Evolutionary conservation across 2,113 vertebrate species (phyloP).

Genomic region (Dunckerocampus dactyliophorus): DNA sequence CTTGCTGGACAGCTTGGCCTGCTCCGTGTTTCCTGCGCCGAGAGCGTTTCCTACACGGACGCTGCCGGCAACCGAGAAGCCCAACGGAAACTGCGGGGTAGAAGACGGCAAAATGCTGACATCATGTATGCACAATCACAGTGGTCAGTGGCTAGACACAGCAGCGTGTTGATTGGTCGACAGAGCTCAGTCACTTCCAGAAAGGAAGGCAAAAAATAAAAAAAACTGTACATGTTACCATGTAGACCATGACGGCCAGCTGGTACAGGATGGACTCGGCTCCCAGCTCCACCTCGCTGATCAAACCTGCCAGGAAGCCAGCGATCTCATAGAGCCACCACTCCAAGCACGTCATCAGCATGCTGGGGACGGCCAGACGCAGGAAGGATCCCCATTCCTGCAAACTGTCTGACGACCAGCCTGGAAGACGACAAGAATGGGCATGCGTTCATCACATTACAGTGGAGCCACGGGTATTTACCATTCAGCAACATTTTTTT

Average conservation of each 20-base stretch:
- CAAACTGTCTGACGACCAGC: conserved; percentile 81
- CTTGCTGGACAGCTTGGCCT: conserved; percentile 74
- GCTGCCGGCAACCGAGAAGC: conserved; percentile 75
- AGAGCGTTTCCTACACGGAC: conserved; percentile 82
- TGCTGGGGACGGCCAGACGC: conserved; percentile 78
- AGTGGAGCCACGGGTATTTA: too few species aligned
- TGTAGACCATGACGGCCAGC: conserved; percentile 68
- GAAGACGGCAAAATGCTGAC: not conserved
- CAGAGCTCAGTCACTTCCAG: too few species aligned
- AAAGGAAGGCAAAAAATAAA: too few species aligned
- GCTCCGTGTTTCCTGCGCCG: conserved; percentile 75
- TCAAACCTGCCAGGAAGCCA: conserved; percentile 80
- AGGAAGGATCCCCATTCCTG: conserved; percentile 81
- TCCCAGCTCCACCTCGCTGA: conserved; percentile 81
- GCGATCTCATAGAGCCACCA: conserved; percentile 88
- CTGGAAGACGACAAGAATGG: conserved; percentile 41
- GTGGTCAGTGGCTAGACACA: too few species aligned
- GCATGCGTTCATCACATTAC: too few species aligned
- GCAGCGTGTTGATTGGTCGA: too few species aligned
- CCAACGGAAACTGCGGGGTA: conserved; percentile 74
- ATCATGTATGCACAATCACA: too few species aligned
- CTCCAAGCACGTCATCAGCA: conserved; percentile 86
- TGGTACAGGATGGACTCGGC: conserved; percentile 81
- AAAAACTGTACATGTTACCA: conserved; percentile 67
- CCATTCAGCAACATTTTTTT: too few species aligned